Percentiles rank a stretch among this genome's conserved stretches.
Conservation (phyloP, 37 sponge, comb jelly and placozoan species). For the Cladorhizidae sp. region DNA sequence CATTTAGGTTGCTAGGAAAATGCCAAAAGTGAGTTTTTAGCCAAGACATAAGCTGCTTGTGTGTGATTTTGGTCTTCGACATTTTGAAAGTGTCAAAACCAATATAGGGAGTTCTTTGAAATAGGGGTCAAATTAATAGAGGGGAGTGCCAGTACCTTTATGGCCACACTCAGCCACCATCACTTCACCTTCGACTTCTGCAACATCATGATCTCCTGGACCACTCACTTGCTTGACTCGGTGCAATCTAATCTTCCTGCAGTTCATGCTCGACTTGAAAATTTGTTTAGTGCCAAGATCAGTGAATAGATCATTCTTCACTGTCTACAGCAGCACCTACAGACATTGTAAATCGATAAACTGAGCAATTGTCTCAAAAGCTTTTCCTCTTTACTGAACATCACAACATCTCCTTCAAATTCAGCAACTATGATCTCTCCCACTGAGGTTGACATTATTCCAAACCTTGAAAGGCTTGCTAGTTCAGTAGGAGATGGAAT, state of each 20-base stretch:
- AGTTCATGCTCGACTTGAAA: slow-evolving; percentile 14
- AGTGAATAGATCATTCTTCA: slow-evolving; percentile 3
- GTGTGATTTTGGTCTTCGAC: too few relatives aligned
- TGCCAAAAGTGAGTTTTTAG: too few relatives aligned
- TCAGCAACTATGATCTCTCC: slow-evolving; percentile 19
- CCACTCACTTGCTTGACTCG: background rate
- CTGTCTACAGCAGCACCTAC: slow-evolving; percentile 5
- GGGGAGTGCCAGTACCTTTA: too few relatives aligned
- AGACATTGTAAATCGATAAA: background rate
- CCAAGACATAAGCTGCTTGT: too few relatives aligned
- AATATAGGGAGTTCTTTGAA: too few relatives aligned
- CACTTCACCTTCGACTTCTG: background rate
- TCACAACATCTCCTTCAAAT: too few relatives aligned
- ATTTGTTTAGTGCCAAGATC: background rate
- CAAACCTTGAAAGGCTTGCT: slow-evolving; percentile 14
- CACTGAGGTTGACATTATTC: background rate
- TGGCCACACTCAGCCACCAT: background rate
- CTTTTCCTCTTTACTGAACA: slow-evolving; percentile 4
- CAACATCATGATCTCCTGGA: background rate
- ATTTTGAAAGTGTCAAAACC: too few relatives aligned
- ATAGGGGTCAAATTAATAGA: too few relatives aligned
- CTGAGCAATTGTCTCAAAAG: background rate
- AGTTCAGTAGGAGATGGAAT: slow-evolving; percentile 6
- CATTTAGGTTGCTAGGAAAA: too few relatives aligned
- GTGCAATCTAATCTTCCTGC: background rate